phyloP scores from a whole-genome alignment of 2,113 vertebrate species.

The Chlorodrepanis virens region DNA sequence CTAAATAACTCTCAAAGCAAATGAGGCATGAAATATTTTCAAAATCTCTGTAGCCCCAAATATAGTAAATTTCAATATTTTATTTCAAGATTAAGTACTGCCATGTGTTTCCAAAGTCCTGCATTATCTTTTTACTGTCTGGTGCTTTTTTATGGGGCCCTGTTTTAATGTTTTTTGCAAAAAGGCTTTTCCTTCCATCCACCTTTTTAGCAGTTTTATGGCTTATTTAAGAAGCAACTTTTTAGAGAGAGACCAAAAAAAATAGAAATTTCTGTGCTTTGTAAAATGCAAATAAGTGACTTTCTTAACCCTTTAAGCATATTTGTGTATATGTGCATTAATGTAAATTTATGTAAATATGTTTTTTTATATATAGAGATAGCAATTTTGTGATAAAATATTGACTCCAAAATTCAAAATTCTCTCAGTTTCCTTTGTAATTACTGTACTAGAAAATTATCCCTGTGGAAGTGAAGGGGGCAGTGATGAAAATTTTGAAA shows the following conservation, averaged over 20 bases:
- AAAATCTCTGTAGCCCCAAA: not conserved
- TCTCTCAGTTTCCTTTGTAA: not conserved
- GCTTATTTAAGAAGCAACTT: not conserved
- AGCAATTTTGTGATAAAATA: not conserved
- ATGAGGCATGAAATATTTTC: conserved; percentile 19
- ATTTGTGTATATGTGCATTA: not conserved
- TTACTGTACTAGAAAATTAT: not conserved
- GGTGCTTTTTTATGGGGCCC: not conserved
- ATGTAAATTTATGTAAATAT: not conserved
- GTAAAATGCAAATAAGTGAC: not conserved
- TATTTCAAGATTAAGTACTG: not conserved
- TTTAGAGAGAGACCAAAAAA: not conserved
- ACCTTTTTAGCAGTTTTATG: not conserved
- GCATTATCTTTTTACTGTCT: not conserved
- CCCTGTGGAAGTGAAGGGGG: not conserved
- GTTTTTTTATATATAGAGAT: too few species aligned
- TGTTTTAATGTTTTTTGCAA: not conserved
- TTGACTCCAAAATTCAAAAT: not conserved
- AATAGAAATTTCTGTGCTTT: not conserved
- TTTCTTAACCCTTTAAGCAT: not conserved
- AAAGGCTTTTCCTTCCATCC: not conserved
- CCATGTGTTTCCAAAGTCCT: not conserved
- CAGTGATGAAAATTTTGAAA: not conserved
- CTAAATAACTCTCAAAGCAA: not conserved
- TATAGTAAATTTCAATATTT: not conserved